Evolutionary conservation across 1,140 invertebrate species (phyloP).

Genomic region (Aphidius ervi): DNA sequence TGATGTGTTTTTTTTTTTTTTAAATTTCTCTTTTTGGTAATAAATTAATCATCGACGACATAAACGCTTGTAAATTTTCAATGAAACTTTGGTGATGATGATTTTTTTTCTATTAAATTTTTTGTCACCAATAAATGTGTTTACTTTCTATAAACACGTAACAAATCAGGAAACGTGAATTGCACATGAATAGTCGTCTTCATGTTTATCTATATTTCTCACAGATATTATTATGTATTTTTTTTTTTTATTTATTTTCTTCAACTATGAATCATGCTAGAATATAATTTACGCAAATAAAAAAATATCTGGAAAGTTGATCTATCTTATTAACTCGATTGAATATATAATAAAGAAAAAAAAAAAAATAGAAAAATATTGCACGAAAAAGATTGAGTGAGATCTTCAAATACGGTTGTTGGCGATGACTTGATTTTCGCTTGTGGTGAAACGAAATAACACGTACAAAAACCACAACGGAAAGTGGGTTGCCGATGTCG

Average conservation of each 20-base stretch:
- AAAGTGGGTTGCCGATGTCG: slow-evolving; percentile 45
- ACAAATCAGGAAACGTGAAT: background rate
- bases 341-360: background rate
- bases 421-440: background rate
- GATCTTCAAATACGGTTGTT: background rate
- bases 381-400: no score
- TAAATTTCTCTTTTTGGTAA: no score
- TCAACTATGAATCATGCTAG: background rate
- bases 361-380: no score
- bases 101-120: background rate
- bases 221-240: background rate
- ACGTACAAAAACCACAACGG: slow-evolving; percentile 33
- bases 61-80: background rate
- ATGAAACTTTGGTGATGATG: no score
- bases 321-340: background rate
- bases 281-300: background rate
- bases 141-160: slow-evolving; percentile 12
- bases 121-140: background rate
- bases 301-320: background rate
- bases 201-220: background rate
- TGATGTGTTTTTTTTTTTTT: no score
- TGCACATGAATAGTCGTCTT: slow-evolving; percentile 2
- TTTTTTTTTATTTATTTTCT: background rate
- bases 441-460: slow-evolving; percentile 32
- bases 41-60: no score